Evolutionary conservation across 1,140 invertebrate genomes (phyloP).

Genomic region (Sarcophaga bullata): DNA sequence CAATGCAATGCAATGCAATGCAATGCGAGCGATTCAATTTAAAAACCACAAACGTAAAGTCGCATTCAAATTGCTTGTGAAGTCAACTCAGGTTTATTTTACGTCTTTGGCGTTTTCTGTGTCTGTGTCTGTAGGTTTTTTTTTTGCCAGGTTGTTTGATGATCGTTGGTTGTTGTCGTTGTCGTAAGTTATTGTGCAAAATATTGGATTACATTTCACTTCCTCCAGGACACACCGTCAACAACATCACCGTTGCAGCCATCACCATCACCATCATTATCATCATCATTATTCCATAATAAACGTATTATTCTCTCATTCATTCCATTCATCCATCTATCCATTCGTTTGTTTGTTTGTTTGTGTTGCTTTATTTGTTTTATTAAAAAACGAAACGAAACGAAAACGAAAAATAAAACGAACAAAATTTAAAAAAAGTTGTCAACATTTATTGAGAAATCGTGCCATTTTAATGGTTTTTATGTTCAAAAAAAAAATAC

Average conservation of each 20-base stretch:
- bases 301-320: slow-evolving; percentile 5
- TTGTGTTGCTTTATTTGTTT: too few relatives aligned
- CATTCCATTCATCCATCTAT: too few relatives aligned
- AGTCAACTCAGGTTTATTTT: slow-evolving; percentile 17
- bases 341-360: too few relatives aligned
- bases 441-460: slow-evolving; percentile 66
- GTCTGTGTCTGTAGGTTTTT: neutral
- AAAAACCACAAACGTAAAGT: slow-evolving; percentile 21
- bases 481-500: neutral
- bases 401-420: too few relatives aligned
- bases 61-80: slow-evolving; percentile 26
- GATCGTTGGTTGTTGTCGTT: slow-evolving; percentile 11
- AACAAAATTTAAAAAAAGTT: slow-evolving; percentile 45
- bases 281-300: slow-evolving; percentile 31
- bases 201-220: slow-evolving; percentile 60
- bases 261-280: slow-evolving; percentile 50
- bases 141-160: slow-evolving; percentile 25
- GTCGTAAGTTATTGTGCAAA: slow-evolving; percentile 23
- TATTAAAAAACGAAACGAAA: too few relatives aligned
- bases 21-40: neutral
- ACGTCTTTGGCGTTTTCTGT: neutral
- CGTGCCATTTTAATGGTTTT: slow-evolving; percentile 64
- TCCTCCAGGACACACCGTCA: slow-evolving; percentile 56
- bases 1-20: too few relatives aligned
- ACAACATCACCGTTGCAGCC: slow-evolving; percentile 49